Conservation (phyloP, 2,888 invertebrate species). For the Congeria kusceri region DNA sequence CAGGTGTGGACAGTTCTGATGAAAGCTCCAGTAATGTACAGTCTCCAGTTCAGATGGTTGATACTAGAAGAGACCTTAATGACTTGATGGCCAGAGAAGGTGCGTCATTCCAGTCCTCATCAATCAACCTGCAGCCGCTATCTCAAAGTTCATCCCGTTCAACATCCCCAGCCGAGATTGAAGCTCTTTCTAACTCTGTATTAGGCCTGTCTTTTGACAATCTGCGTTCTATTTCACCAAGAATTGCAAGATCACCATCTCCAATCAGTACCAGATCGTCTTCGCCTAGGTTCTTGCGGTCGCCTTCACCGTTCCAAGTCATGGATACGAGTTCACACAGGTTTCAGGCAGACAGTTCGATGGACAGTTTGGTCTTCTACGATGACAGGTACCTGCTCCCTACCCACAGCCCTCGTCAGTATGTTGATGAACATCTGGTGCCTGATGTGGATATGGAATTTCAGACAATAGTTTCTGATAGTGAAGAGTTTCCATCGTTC, state of each 20-base stretch:
- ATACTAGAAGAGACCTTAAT: conserved; percentile 8
- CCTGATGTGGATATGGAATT: conserved; percentile 54
- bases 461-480: conserved; percentile 28
- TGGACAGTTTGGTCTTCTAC: conserved; percentile 37
- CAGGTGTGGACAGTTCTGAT: background rate
- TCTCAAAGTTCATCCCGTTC: conserved; percentile 36
- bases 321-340: conserved; percentile 24
- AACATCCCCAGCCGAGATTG: conserved; percentile 33
- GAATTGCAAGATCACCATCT: conserved; percentile 45
- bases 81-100: conserved; percentile 7
- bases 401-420: conserved; percentile 34
- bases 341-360: conserved; percentile 21
- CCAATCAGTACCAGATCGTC: conserved; percentile 51
- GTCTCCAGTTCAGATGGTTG: conserved; percentile 12
- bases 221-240: conserved; percentile 44
- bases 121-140: background rate
- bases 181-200: conserved; percentile 9
- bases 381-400: conserved; percentile 38
- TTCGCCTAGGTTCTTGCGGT: conserved; percentile 47
- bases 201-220: conserved; percentile 22
- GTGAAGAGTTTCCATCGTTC: conserved; percentile 36
- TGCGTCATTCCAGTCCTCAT: background rate
- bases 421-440: conserved; percentile 43
- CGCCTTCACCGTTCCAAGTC: conserved; percentile 51
- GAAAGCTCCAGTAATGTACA: conserved; percentile 7